These are phyloP conservation scores for Ostrea edulis DNA, from an alignment of 1,140 invertebrate species.

Conservation along the genomic window DNA sequence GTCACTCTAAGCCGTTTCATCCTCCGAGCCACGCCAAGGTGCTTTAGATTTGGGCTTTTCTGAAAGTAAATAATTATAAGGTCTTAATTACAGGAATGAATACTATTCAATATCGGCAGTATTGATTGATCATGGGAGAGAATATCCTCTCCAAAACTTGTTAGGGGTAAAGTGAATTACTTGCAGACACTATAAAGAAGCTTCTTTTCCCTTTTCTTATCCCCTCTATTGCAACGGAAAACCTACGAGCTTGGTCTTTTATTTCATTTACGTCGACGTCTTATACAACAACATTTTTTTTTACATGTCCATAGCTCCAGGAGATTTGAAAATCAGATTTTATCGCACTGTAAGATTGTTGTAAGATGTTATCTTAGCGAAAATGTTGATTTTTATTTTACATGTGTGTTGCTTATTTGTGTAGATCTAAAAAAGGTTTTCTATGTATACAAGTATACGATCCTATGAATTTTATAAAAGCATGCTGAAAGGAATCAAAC, in stretches of 20 bases:
- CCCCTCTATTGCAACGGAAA: conserved; percentile 4
- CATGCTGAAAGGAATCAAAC: not conserved
- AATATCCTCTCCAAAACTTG: conserved; percentile 21
- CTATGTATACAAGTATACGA: not conserved
- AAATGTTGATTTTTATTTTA: not conserved
- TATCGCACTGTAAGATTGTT: not conserved
- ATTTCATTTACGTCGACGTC: not conserved
- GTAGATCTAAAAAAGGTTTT: not conserved
- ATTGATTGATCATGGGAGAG: conserved; percentile 24
- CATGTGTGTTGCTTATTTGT: not conserved
- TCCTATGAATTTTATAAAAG: not conserved
- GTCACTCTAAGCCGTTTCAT: not conserved
- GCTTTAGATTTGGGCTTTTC: not conserved
- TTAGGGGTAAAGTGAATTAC: not conserved
- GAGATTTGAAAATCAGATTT: not conserved
- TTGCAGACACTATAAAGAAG: not conserved
- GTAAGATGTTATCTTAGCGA: not conserved
- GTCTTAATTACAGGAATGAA: conserved; percentile 30
- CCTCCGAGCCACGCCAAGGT: not conserved
- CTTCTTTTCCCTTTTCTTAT: not conserved
- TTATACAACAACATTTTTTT: not conserved
- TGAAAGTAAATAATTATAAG: conserved; percentile 21
- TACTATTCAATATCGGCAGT: not conserved
- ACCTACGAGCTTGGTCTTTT: not conserved
- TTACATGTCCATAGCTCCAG: not conserved